Evolutionary conservation across 2,888 invertebrate genomes (phyloP).

Genomic region (Petrolisthes cinctipes): DNA sequence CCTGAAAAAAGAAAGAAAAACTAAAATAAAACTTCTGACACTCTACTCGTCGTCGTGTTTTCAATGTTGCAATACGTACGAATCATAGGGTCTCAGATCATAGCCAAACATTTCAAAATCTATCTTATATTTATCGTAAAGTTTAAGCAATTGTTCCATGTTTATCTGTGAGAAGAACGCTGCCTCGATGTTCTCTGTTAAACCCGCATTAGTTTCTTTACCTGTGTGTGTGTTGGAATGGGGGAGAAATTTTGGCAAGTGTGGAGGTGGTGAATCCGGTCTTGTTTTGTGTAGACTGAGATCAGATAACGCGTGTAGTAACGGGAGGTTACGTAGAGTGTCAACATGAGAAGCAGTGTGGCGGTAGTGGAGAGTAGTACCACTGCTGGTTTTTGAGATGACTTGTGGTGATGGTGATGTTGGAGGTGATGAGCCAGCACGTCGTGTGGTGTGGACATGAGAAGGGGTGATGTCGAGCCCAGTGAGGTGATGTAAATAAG

Average conservation of each 20-base stretch:
- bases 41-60: no score
- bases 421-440: background rate
- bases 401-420: background rate
- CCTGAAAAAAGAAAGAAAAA: no score
- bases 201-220: slow-evolving; percentile 14
- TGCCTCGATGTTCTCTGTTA: slow-evolving; percentile 27
- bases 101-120: slow-evolving; percentile 81
- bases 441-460: slow-evolving; percentile 20
- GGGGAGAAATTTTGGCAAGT: background rate
- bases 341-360: background rate
- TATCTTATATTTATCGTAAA: slow-evolving; percentile 77
- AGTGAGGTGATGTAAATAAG: slow-evolving; percentile 34
- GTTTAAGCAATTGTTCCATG: slow-evolving; percentile 73
- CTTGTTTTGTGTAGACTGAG: no score
- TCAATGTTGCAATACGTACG: background rate
- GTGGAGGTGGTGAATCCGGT: no score
- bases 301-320: no score
- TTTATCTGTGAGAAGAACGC: slow-evolving; percentile 71
- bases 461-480: slow-evolving; percentile 18
- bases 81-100: slow-evolving; percentile 37
- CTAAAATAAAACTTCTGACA: no score
- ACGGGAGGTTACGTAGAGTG: background rate
- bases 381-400: background rate
- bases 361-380: background rate
- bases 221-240: background rate